A percentile compares a stretch with the other conserved stretches of the same genome.
These are phyloP conservation scores for Chelonus formosanus DNA, from an alignment of 2,888 invertebrate genomes.

Conservation along the genomic window DNA sequence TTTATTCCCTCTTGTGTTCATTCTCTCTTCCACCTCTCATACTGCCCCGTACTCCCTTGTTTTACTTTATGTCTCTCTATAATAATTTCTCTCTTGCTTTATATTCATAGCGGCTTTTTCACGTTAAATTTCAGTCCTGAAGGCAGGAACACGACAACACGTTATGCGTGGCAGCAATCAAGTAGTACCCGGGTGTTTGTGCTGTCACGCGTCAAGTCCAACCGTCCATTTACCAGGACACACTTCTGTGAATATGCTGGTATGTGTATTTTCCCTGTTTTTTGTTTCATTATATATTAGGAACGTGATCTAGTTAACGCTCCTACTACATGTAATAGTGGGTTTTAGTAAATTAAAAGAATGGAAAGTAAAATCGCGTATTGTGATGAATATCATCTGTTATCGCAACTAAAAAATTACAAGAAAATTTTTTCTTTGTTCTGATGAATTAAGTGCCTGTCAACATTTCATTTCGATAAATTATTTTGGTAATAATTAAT, in stretches of 20 bases:
- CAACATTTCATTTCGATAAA: no score
- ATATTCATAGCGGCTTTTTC: slow-evolving; percentile 1
- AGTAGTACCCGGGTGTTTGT: slow-evolving; percentile 12
- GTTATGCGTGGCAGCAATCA: slow-evolving; percentile 13
- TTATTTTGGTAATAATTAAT: no score
- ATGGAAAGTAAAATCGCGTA: no score
- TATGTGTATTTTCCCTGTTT: background rate
- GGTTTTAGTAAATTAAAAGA: no score
- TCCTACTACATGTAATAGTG: no score
- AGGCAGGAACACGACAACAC: background rate
- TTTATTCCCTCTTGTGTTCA: slow-evolving; percentile 18
- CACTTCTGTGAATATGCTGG: background rate
- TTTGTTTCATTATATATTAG: background rate
- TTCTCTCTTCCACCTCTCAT: slow-evolving; percentile 9
- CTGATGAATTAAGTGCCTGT: no score
- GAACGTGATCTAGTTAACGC: no score
- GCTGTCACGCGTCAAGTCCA: slow-evolving; percentile 10
- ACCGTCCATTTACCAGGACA: slow-evolving; percentile 6
- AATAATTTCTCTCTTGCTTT: slow-evolving; percentile 2
- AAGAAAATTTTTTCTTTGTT: no score
- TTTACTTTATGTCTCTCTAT: slow-evolving; percentile 1
- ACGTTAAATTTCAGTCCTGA: background rate
- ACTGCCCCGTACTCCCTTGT: background rate
- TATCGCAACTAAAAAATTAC: no score
- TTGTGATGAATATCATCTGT: no score